Evolutionary conservation across 2,797 vertebrate species (phyloP).

Genomic region (Anabas testudineus): DNA sequence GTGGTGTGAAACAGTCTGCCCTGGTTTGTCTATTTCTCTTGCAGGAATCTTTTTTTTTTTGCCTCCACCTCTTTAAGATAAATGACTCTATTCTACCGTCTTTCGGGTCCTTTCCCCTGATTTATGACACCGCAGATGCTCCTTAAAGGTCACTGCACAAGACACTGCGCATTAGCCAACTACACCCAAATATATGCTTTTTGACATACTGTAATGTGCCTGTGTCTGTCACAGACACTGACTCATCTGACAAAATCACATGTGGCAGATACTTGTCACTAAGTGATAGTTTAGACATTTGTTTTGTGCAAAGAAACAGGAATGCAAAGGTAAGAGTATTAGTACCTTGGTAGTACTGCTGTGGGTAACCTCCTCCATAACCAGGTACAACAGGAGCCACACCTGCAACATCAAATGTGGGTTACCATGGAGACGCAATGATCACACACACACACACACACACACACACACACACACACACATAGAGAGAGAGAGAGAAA

Average conservation of each 20-base stretch:
- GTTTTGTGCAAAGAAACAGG: not conserved
- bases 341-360: constrained; percentile 81
- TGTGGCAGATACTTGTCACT: not conserved
- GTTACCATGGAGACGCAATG: constrained; percentile 13
- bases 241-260: not conserved
- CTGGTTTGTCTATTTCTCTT: not conserved
- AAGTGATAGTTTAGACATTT: not conserved
- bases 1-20: not conserved
- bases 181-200: not conserved
- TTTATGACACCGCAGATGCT: constrained; percentile 31
- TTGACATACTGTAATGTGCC: not conserved
- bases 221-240: not conserved
- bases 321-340: not conserved
- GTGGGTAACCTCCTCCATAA: constrained; percentile 78
- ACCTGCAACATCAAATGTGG: constrained; percentile 42
- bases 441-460: no score
- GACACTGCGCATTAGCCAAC: not conserved
- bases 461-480: no score
- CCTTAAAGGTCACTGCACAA: constrained; percentile 31
- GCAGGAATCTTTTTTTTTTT: not conserved
- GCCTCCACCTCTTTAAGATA: constrained; percentile 30
- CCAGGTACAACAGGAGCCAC: constrained; percentile 63
- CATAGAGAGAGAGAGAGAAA: no score
- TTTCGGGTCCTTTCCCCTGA: constrained; percentile 37
- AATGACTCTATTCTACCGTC: constrained; percentile 26